phyloP scores from a whole-genome alignment of 2,113 vertebrate genomes.

The Chaetorhynchus papuensis region DNA sequence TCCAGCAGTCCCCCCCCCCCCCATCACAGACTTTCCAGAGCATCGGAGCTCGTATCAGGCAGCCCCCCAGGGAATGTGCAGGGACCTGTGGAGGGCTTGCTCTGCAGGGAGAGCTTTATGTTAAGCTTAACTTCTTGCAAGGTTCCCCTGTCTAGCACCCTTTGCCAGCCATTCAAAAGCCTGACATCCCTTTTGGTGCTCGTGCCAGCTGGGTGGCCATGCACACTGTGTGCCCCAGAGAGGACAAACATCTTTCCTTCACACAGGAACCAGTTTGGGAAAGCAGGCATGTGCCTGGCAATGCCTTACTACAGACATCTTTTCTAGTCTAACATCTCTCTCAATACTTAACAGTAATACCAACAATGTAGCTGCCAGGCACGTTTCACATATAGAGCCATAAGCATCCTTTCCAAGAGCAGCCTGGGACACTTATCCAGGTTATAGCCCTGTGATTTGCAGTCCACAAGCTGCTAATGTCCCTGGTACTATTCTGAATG shows the following conservation, averaged over 20 bases:
- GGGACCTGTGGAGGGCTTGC: neutral
- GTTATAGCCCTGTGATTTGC: neutral
- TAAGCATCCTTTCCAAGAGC: neutral
- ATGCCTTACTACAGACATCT: neutral
- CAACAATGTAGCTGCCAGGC: neutral
- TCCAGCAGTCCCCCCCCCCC: neutral
- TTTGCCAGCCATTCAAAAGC: neutral
- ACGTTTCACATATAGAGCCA: neutral
- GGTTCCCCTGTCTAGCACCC: fast-evolving
- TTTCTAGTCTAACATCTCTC: neutral
- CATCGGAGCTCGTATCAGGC: fast-evolving
- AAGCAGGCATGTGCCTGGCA: neutral
- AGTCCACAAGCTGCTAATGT: neutral
- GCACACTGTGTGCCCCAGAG: fast-evolving
- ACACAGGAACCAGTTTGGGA: fast-evolving
- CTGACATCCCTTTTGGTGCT: fast-evolving
- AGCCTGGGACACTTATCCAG: neutral
- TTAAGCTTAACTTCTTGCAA: neutral
- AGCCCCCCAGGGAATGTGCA: neutral
- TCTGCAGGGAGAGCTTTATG: neutral
- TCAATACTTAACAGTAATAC: neutral
- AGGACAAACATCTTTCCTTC: neutral
- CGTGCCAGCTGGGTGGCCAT: fast-evolving
- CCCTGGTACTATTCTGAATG: neutral
- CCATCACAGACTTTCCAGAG: neutral